Conservation (phyloP, 2,888 invertebrate genomes). For the Apomyelois bistriatella region DNA sequence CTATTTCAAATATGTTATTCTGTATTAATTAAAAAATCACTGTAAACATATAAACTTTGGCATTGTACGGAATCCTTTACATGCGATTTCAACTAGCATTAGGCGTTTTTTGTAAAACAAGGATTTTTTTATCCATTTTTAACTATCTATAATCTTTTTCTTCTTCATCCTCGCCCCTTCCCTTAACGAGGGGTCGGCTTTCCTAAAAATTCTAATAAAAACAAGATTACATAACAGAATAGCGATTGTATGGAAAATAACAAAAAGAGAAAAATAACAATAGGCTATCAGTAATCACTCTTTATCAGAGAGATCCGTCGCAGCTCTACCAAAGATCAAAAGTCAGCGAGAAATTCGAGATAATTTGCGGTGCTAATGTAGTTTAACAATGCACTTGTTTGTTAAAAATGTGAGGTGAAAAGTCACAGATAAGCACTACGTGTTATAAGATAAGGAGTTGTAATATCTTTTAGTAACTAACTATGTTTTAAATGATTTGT, state of each 20-base stretch:
- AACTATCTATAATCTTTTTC: too few relatives aligned
- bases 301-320: neutral
- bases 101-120: too few relatives aligned
- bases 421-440: constrained; percentile 11
- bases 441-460: neutral
- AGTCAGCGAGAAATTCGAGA: neutral
- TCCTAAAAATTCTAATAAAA: too few relatives aligned
- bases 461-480: neutral
- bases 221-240: neutral
- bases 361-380: neutral
- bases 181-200: too few relatives aligned
- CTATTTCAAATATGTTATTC: too few relatives aligned
- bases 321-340: neutral
- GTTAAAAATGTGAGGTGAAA: constrained; percentile 1
- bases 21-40: too few relatives aligned
- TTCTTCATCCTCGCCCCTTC: too few relatives aligned
- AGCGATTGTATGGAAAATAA: neutral
- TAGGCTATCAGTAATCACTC: neutral
- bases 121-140: too few relatives aligned
- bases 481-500: too few relatives aligned
- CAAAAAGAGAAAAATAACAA: neutral
- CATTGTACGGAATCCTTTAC: too few relatives aligned
- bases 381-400: constrained; percentile 1
- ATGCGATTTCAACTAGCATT: too few relatives aligned
- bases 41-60: too few relatives aligned